phyloP scores from a whole-genome alignment of 2,797 vertebrate genomes.

The Mus minutoides region DNA sequence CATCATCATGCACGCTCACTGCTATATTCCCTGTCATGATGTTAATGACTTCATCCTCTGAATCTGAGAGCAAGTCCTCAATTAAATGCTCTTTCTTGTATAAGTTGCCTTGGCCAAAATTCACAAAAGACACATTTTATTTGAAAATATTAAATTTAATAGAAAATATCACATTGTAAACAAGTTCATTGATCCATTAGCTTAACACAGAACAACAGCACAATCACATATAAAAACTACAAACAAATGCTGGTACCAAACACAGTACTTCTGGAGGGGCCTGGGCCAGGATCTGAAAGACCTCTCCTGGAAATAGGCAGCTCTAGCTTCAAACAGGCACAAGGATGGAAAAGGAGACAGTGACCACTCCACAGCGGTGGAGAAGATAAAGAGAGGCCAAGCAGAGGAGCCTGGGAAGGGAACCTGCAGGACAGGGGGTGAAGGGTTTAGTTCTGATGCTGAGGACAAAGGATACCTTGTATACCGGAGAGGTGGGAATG shows the following conservation, averaged over 20 bases:
- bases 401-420: not conserved
- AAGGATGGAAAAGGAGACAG: not conserved
- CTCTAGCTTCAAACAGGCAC: conserved; percentile 47
- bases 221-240: conserved; percentile 48
- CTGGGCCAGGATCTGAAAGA: conserved; percentile 26
- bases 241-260: conserved; percentile 42
- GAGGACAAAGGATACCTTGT: not conserved
- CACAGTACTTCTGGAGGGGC: conserved; percentile 20
- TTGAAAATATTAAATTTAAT: conserved; percentile 81
- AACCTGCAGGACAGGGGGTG: not conserved
- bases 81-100: not conserved
- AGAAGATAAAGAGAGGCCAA: not conserved
- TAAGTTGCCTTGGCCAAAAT: not conserved
- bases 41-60: not conserved
- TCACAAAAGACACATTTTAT: conserved; percentile 58
- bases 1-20: too few relatives aligned
- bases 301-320: not conserved
- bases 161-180: conserved; percentile 80
- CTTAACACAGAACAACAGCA: conserved; percentile 59
- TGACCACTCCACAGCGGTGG: not conserved
- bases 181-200: conserved; percentile 54
- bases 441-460: not conserved
- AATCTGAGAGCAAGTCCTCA: not conserved
- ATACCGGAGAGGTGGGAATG: not conserved
- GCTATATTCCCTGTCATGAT: not conserved